phyloP scores from a whole-genome alignment of 2,888 invertebrate genomes.

The Meliscaeva auricollis region DNA sequence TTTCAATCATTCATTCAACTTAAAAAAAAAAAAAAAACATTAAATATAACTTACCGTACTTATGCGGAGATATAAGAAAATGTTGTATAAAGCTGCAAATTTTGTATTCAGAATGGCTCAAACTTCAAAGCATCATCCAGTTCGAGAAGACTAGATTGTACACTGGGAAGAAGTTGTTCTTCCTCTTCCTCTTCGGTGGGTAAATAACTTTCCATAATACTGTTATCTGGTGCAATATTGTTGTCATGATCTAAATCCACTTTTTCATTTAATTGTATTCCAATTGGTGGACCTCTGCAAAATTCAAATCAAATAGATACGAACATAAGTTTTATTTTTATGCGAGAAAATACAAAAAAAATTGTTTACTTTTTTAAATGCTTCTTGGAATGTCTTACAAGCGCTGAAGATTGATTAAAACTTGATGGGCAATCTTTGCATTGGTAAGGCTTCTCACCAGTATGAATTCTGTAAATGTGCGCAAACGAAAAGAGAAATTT shows the following conservation, averaged over 20 bases:
- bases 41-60: slow-evolving; percentile 25
- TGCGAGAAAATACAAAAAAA: background rate
- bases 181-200: slow-evolving; percentile 67
- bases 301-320: background rate
- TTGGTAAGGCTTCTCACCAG: slow-evolving; percentile 79
- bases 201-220: slow-evolving; percentile 71
- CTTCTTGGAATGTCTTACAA: slow-evolving; percentile 78
- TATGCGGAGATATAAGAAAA: slow-evolving; percentile 6
- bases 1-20: background rate
- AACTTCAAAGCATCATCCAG: slow-evolving; percentile 67
- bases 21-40: background rate
- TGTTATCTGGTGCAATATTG: slow-evolving; percentile 57
- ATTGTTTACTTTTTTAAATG: slow-evolving; percentile 72
- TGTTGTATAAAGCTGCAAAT: slow-evolving; percentile 61
- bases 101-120: slow-evolving; percentile 46
- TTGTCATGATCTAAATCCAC: slow-evolving; percentile 64
- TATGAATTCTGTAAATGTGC: slow-evolving; percentile 77
- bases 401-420: slow-evolving; percentile 79
- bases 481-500: background rate
- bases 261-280: slow-evolving; percentile 72
- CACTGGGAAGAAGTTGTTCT: slow-evolving; percentile 67
- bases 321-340: background rate
- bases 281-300: slow-evolving; percentile 63
- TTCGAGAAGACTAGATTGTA: slow-evolving; percentile 75
- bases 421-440: slow-evolving; percentile 78